These are phyloP conservation scores for Cephonodes hylas DNA, from an alignment of 2,888 invertebrate genomes.

Conservation along the genomic window DNA sequence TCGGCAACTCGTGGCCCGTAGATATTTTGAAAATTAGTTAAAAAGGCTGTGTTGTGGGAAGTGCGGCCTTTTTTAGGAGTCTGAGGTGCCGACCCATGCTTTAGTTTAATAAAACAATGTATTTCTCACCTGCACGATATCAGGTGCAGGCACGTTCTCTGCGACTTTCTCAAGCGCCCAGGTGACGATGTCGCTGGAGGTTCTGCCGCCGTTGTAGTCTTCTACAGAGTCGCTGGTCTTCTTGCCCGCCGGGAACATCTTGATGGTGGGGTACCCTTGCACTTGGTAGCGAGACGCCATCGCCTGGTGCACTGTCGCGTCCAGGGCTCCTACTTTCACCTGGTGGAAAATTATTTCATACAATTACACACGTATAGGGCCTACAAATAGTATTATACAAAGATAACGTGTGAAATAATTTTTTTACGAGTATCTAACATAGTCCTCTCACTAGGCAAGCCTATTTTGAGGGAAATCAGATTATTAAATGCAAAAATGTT, in stretches of 20 bases:
- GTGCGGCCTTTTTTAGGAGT: too few species aligned
- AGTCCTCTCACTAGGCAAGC: too few species aligned
- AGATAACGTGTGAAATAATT: too few species aligned
- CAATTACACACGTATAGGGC: not conserved
- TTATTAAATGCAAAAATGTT: too few species aligned
- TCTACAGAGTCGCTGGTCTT: conserved; percentile 85
- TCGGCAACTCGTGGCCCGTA: too few species aligned
- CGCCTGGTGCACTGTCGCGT: conserved; percentile 94
- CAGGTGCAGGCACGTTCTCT: conserved; percentile 94
- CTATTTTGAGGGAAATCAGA: too few species aligned
- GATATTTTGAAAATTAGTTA: too few species aligned
- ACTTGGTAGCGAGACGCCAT: conserved; percentile 93
- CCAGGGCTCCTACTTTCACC: conserved; percentile 96
- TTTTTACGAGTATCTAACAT: too few species aligned
- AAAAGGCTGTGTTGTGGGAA: too few species aligned
- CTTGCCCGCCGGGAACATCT: conserved; percentile 90
- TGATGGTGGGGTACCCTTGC: conserved; percentile 98
- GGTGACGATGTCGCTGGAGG: conserved; percentile 92
- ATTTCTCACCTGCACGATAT: conserved; percentile 86
- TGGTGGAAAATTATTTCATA: conserved; percentile 25
- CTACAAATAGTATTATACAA: not conserved
- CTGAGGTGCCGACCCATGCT: too few species aligned
- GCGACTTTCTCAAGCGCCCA: conserved; percentile 94
- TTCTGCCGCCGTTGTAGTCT: conserved; percentile 97
- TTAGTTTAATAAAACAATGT: too few species aligned